Conservation (phyloP, 2,797 vertebrate genomes). For the Pteronotus mesoamericanus region DNA sequence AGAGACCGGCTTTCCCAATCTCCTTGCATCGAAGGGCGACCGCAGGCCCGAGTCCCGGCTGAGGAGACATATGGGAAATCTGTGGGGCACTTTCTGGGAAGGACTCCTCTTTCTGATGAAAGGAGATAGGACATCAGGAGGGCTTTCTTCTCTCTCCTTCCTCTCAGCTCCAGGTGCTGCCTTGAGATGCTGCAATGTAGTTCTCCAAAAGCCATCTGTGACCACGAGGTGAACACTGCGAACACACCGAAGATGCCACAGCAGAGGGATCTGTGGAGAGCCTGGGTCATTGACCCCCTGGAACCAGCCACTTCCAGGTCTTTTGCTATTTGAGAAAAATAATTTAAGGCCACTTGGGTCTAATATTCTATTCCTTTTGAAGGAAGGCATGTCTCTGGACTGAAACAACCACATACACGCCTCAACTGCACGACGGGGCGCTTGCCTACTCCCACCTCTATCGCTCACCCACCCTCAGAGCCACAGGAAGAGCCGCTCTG, state of each 20-base stretch:
- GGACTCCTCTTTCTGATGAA: background rate
- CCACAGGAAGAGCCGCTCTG: background rate
- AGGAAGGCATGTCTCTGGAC: background rate
- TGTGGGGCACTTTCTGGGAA: background rate
- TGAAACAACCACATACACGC: background rate
- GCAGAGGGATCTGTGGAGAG: background rate
- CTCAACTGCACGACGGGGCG: accelerated
- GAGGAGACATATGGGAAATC: background rate
- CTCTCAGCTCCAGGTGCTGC: background rate
- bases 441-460: background rate
- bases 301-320: background rate
- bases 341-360: background rate
- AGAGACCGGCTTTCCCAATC: background rate
- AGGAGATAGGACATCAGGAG: background rate
- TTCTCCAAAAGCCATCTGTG: background rate
- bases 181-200: background rate
- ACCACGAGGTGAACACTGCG: background rate
- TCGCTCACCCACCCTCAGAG: background rate
- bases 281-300: background rate
- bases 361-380: background rate
- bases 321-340: background rate
- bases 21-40: background rate
- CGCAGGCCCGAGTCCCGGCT: background rate
- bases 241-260: background rate
- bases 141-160: background rate